phyloP scores from a whole-genome alignment of 2,888 invertebrate species.

The Eupithecia exiguata region DNA sequence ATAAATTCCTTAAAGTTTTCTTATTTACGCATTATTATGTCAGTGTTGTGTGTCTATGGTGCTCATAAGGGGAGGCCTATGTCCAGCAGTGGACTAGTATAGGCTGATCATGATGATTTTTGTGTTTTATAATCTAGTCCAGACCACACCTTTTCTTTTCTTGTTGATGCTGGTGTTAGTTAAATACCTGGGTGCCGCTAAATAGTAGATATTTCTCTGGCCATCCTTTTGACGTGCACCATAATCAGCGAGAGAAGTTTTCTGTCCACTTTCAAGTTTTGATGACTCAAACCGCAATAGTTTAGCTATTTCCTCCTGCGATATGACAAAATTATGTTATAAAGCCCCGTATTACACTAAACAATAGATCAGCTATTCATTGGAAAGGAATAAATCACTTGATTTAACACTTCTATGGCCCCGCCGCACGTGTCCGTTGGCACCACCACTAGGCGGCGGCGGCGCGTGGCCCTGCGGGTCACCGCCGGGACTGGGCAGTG shows the following conservation, averaged over 20 bases:
- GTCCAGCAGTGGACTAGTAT: too few relatives aligned
- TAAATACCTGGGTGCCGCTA: conserved; percentile 94
- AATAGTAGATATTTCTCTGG: conserved; percentile 94
- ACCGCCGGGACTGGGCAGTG: background rate
- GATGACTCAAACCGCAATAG: conserved; percentile 97
- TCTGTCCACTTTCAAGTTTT: conserved; percentile 86
- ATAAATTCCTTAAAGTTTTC: background rate
- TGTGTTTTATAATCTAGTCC: background rate
- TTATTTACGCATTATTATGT: background rate
- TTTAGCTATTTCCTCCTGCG: conserved; percentile 94
- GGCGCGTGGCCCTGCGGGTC: too few relatives aligned
- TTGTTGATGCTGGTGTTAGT: background rate
- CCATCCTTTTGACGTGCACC: conserved; percentile 89
- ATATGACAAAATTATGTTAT: background rate
- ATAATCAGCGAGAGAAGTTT: conserved; percentile 92
- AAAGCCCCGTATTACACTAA: background rate
- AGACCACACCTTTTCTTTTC: background rate
- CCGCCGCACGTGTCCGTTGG: too few relatives aligned
- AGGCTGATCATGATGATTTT: too few relatives aligned
- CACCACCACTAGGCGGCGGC: too few relatives aligned
- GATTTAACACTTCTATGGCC: too few relatives aligned
- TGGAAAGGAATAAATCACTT: too few relatives aligned
- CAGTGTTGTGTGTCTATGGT: too few relatives aligned
- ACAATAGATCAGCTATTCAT: background rate
- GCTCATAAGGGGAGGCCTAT: too few relatives aligned